Conservation (phyloP, 2,797 vertebrate species). For the Malurus leucopterus region DNA sequence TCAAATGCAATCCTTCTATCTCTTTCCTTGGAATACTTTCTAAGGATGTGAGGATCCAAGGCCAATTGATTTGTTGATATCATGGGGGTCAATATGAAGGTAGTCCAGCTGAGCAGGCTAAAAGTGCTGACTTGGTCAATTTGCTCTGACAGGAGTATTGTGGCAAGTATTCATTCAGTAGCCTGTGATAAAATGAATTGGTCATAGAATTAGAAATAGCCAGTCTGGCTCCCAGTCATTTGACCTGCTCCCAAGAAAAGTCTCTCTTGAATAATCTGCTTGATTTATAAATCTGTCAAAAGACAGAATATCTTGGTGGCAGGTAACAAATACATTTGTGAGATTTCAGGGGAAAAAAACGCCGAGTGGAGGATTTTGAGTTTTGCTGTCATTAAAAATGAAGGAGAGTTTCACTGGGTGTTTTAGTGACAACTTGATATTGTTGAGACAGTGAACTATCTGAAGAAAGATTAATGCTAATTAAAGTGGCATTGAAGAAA, state of each 20-base stretch:
- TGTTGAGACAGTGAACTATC: slow-evolving; percentile 35
- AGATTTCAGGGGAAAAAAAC: not conserved
- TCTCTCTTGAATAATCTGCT: not conserved
- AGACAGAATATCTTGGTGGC: not conserved
- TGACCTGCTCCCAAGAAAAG: not conserved
- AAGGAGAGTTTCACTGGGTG: not conserved
- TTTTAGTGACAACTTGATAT: slow-evolving; percentile 25
- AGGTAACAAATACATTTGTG: not conserved
- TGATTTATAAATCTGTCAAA: not conserved
- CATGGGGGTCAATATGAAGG: fast-evolving
- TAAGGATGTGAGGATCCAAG: not conserved
- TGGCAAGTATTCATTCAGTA: not conserved
- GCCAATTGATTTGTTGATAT: not conserved
- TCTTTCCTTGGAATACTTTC: not conserved
- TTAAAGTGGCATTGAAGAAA: slow-evolving; percentile 49
- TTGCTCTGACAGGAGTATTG: not conserved
- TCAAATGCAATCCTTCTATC: not conserved
- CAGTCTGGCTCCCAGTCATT: not conserved
- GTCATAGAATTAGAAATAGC: not conserved
- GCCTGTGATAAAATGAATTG: not conserved
- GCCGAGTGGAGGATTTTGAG: not conserved
- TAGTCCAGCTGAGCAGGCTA: not conserved
- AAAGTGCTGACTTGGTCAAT: not conserved
- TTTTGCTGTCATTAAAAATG: not conserved
- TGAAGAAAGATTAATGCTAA: slow-evolving; percentile 53